phyloP scores from a whole-genome alignment of 1,140 invertebrate genomes.

The Eufriesea mexicana region DNA sequence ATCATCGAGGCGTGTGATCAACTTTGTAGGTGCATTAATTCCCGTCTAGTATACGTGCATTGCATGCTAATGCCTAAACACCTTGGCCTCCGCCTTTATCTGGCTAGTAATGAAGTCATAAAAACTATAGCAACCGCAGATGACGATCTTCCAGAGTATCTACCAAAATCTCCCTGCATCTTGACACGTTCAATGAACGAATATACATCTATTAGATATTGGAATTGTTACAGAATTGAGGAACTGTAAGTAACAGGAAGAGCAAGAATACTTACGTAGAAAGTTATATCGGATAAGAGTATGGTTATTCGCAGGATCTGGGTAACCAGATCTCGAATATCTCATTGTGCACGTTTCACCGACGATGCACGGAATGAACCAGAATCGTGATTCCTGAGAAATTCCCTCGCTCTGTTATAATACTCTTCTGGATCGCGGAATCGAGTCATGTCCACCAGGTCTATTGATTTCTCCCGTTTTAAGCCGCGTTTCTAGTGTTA shows the following conservation, averaged over 20 bases:
- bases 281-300: too few species aligned
- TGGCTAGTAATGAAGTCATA: background rate
- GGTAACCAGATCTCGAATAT: too few species aligned
- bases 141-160: background rate
- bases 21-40: conserved; percentile 50
- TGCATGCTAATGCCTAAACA: conserved; percentile 54
- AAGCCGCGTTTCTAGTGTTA: conserved; percentile 23
- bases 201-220: too few species aligned
- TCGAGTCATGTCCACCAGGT: background rate
- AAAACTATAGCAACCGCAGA: background rate
- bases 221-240: too few species aligned
- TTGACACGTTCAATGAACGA: too few species aligned
- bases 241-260: too few species aligned
- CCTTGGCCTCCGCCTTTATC: background rate
- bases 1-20: conserved; percentile 41
- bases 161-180: too few species aligned
- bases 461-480: conserved; percentile 34
- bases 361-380: background rate
- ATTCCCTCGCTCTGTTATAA: conserved; percentile 1
- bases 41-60: conserved; percentile 40
- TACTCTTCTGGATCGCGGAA: conserved; percentile 25
- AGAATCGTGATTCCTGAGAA: background rate
- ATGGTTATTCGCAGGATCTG: too few species aligned
- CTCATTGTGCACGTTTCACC: too few species aligned
- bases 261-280: too few species aligned